phyloP scores from a whole-genome alignment of 1,140 invertebrate species.

The Euglossa dilemma region DNA sequence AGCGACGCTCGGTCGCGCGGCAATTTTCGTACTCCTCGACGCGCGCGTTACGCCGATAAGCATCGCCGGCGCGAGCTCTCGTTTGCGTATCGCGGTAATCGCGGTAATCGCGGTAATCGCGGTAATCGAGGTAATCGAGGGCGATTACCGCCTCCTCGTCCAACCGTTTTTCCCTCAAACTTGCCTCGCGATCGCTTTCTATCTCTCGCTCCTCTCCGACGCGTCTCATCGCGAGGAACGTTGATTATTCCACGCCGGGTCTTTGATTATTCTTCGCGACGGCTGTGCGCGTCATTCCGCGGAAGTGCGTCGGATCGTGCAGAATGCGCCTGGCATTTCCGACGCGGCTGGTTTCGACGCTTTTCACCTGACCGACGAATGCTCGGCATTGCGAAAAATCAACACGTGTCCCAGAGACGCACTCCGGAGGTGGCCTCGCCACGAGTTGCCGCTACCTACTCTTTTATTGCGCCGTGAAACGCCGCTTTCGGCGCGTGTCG shows the following conservation, averaged over 20 bases:
- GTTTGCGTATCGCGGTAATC: not conserved
- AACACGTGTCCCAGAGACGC: constrained; percentile 43
- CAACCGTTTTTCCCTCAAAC: constrained; percentile 13
- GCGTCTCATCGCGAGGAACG: not conserved
- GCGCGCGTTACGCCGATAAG: constrained; percentile 13
- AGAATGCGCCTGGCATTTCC: not conserved
- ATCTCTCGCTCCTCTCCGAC: not conserved
- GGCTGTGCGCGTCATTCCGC: not conserved
- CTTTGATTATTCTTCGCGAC: not conserved
- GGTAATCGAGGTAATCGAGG: constrained; percentile 36
- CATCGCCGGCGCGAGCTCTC: not conserved
- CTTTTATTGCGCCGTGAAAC: not conserved
- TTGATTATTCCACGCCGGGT: not conserved
- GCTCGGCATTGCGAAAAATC: constrained; percentile 15
- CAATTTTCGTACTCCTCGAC: not conserved
- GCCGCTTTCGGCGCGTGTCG: not conserved
- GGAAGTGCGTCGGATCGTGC: not conserved
- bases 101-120: constrained; percentile 32
- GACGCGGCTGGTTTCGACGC: not conserved
- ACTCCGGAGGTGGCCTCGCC: not conserved
- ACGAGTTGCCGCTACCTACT: not conserved
- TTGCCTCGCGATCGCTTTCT: not conserved
- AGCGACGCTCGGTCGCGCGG: not conserved
- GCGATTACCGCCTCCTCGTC: not conserved
- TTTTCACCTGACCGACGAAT: not conserved